Evolutionary conservation across 1,140 invertebrate genomes (phyloP).

Genomic region (Wiebesia pumilae): DNA sequence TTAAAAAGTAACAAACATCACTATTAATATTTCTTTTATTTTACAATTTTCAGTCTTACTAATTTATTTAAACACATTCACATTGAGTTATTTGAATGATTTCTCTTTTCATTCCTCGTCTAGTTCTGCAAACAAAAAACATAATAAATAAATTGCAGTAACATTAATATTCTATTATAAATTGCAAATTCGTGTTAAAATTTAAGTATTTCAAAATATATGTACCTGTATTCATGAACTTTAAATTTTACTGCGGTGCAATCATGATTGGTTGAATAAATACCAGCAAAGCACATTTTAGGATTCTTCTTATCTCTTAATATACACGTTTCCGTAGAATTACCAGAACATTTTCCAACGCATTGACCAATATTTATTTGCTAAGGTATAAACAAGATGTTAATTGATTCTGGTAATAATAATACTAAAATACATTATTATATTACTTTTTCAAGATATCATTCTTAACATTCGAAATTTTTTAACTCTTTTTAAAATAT

Average conservation of each 20-base stretch:
- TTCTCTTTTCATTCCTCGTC: conserved; percentile 69
- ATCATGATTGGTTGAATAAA: conserved; percentile 68
- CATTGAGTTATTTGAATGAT: conserved; percentile 73
- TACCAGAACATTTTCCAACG: conserved; percentile 70
- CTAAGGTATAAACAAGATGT: conserved; percentile 57
- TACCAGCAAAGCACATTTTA: conserved; percentile 68
- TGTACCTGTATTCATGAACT: conserved; percentile 72
- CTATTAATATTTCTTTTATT: not conserved
- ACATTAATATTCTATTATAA: not conserved
- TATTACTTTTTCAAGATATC: too few species aligned
- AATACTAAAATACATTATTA: not conserved
- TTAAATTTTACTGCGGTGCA: conserved; percentile 72
- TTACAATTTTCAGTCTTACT: not conserved
- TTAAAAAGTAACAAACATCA: not conserved
- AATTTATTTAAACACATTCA: conserved; percentile 66
- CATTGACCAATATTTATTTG: conserved; percentile 75
- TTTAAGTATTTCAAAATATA: not conserved
- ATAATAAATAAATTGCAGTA: not conserved
- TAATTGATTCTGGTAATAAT: not conserved
- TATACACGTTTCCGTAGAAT: conserved; percentile 70
- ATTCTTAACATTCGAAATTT: too few species aligned
- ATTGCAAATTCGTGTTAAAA: not conserved
- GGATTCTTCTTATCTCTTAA: conserved; percentile 70
- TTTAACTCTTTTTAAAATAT: too few species aligned
- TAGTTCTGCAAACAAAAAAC: conserved; percentile 61